Percentiles rank a stretch among this genome's conserved stretches.
Conservation (phyloP, 2,797 vertebrate genomes). For the Philypnodon macrostomus region DNA sequence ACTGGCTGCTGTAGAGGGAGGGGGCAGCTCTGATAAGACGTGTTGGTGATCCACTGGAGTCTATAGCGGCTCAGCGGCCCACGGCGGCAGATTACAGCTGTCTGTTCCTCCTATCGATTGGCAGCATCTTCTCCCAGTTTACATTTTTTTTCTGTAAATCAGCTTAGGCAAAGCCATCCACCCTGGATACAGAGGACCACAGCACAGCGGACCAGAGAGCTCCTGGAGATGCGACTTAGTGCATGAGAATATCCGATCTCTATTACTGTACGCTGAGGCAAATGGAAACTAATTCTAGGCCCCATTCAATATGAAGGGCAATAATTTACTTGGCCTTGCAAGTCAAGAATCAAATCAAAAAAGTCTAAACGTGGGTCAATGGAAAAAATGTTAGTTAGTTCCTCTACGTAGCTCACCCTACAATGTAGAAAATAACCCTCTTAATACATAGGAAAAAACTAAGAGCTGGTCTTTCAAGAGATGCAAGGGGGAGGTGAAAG, state of each 20-base stretch:
- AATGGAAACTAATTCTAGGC: neutral
- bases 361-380: neutral
- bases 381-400: too few species aligned
- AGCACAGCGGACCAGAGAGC: constrained; percentile 15
- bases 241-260: constrained; percentile 10
- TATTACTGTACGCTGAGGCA: neutral
- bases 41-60: constrained; percentile 34
- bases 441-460: too few species aligned
- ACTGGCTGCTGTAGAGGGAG: constrained; percentile 19
- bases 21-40: constrained; percentile 42
- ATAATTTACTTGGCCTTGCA: neutral
- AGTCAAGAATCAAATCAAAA: neutral
- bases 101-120: constrained; percentile 63
- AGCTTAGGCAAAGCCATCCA: constrained; percentile 50
- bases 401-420: too few species aligned
- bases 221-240: constrained; percentile 20
- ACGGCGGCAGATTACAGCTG: constrained; percentile 64
- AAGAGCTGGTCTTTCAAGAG: too few species aligned
- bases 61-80: constrained; percentile 49
- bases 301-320: neutral
- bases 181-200: constrained; percentile 34
- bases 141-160: constrained; percentile 51
- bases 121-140: constrained; percentile 60
- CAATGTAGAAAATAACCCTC: too few species aligned
- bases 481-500: too few species aligned